Conservation (phyloP, 2,113 vertebrate species). For the Seriola quinqueradiata region DNA sequence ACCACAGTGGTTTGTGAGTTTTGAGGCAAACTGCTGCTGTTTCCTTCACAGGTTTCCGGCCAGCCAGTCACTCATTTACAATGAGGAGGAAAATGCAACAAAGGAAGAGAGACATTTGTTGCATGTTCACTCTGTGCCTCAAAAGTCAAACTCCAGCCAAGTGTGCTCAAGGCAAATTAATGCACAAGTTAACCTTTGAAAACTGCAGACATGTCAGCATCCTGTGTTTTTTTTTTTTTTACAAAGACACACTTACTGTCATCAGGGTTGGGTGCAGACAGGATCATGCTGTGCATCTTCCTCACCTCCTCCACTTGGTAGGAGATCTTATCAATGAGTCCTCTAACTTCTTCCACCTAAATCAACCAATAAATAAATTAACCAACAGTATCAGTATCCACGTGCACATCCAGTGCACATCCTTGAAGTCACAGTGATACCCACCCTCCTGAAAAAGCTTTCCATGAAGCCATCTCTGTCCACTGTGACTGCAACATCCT, state of each 20-base stretch:
- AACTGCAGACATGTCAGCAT: background rate
- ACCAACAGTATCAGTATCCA: background rate
- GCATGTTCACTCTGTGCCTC: conserved; percentile 5
- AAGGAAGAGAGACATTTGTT: conserved; percentile 58
- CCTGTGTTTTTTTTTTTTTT: background rate
- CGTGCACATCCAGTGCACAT: too few species aligned
- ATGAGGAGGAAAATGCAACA: conserved; percentile 38
- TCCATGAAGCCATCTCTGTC: conserved; percentile 95
- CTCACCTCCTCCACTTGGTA: conserved; percentile 92
- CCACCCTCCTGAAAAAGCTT: conserved; percentile 93
- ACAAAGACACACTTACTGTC: conserved; percentile 86
- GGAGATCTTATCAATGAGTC: conserved; percentile 88
- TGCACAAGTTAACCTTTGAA: background rate
- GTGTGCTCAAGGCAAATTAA: background rate
- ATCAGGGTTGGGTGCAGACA: conserved; percentile 95
- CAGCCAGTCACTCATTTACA: conserved; percentile 38
- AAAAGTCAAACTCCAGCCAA: conserved; percentile 5
- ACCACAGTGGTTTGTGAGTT: conserved; percentile 19
- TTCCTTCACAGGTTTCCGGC: conserved; percentile 66
- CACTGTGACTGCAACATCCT: conserved; percentile 85
- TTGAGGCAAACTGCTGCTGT: conserved; percentile 10
- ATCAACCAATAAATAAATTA: conserved; percentile 5
- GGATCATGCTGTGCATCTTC: conserved; percentile 94
- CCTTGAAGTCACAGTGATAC: conserved; percentile 10
- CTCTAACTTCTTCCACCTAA: conserved; percentile 93